phyloP scores from a whole-genome alignment of 2,113 vertebrate genomes.

The Bubo scandiacus region DNA sequence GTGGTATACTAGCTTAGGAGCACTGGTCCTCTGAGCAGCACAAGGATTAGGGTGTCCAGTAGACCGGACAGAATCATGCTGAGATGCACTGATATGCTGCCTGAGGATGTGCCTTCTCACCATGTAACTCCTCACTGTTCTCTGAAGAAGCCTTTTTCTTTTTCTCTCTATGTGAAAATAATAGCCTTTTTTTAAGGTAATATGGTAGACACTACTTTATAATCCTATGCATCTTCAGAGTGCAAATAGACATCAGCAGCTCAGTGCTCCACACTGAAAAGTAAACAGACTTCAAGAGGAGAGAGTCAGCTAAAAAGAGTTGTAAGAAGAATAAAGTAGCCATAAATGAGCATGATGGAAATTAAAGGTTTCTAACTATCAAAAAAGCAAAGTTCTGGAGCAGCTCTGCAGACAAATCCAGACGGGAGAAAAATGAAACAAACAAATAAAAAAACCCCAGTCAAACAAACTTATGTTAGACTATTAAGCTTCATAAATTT shows the following conservation, averaged over 20 bases:
- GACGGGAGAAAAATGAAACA: not conserved
- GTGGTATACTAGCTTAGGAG: not conserved
- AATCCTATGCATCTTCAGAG: not conserved
- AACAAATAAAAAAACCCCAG: not conserved
- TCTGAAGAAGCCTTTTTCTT: not conserved
- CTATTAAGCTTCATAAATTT: not conserved
- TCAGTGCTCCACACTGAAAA: not conserved
- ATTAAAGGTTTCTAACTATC: not conserved
- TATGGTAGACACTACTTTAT: not conserved
- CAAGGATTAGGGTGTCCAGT: not conserved
- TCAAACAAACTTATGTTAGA: not conserved
- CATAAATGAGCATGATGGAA: not conserved
- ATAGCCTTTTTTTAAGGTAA: not conserved
- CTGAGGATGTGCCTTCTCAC: not conserved
- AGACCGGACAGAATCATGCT: fast-evolving
- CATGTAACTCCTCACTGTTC: not conserved
- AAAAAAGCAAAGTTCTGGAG: not conserved
- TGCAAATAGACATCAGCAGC: not conserved
- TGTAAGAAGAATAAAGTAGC: not conserved
- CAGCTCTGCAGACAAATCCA: not conserved
- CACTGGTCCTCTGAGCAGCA: not conserved
- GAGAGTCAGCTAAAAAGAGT: not conserved
- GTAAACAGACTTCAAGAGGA: not conserved
- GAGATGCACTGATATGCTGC: fast-evolving
- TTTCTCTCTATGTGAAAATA: not conserved